Evolutionary conservation across 1,140 invertebrate species (phyloP).

Genomic region (Camponotus pennsylvanicus): DNA sequence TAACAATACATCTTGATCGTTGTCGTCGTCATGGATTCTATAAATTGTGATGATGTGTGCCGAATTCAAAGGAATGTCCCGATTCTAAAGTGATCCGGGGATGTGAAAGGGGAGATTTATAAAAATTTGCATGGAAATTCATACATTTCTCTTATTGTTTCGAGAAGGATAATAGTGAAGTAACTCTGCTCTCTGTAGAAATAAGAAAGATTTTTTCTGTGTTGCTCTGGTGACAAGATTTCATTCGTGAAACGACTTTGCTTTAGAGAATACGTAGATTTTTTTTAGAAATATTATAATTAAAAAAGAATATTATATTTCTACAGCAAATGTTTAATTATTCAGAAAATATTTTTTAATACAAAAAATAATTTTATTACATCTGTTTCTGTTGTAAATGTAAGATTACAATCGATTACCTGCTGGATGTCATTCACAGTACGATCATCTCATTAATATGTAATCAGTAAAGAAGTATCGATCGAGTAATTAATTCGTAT

Average conservation of each 20-base stretch:
- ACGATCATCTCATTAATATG: neutral
- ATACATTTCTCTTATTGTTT: neutral
- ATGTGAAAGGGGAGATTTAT: constrained; percentile 20
- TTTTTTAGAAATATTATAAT: neutral
- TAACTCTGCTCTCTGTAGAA: neutral
- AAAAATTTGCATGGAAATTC: neutral
- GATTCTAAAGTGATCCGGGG: constrained; percentile 61
- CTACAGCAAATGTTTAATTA: neutral
- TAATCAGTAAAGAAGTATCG: neutral
- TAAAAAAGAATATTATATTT: neutral
- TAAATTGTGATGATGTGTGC: constrained; percentile 66
- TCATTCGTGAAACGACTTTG: neutral
- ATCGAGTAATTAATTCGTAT: neutral
- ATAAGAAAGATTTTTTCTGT: neutral
- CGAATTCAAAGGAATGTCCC: constrained; percentile 26
- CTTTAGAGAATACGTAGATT: neutral
- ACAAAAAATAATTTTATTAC: neutral
- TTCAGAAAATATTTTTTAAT: neutral
- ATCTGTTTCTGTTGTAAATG: neutral
- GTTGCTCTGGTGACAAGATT: constrained; percentile 22
- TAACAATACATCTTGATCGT: constrained; percentile 29
- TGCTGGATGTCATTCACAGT: neutral
- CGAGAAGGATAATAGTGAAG: constrained; percentile 31
- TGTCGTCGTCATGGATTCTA: constrained; percentile 63
- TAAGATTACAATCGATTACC: neutral